These are phyloP conservation scores for Palaemon carinicauda DNA, from an alignment of 1,140 invertebrate species.

Conservation along the genomic window DNA sequence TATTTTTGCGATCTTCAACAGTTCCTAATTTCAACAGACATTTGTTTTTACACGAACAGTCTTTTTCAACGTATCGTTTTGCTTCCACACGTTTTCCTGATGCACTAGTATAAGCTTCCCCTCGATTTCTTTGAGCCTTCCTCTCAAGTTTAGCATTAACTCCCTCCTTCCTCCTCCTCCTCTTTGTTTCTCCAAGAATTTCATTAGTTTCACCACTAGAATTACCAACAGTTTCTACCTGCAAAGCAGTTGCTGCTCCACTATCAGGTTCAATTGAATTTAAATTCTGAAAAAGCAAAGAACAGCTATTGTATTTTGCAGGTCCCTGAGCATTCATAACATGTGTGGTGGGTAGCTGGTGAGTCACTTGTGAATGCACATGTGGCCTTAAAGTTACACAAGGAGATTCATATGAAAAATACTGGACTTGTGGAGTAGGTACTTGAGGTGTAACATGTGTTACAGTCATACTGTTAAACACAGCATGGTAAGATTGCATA, in stretches of 20 bases:
- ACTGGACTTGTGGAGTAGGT: slow-evolving; percentile 10
- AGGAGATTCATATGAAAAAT: slow-evolving; percentile 25
- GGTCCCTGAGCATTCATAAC: neutral
- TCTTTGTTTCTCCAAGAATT: neutral
- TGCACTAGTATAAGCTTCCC: slow-evolving; percentile 19
- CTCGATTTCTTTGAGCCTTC: slow-evolving; percentile 24
- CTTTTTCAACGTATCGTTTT: slow-evolving; percentile 19
- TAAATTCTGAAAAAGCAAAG: neutral
- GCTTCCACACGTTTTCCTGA: slow-evolving; percentile 17
- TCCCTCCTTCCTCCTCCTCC: neutral
- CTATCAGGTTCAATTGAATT: neutral
- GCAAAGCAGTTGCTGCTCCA: neutral
- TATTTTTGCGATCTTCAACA: slow-evolving; percentile 15
- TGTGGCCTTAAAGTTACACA: slow-evolving; percentile 6
- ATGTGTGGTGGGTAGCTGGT: neutral
- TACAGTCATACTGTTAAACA: slow-evolving; percentile 21
- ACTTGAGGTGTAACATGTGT: slow-evolving; percentile 10
- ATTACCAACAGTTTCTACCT: neutral
- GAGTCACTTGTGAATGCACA: neutral
- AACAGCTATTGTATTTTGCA: neutral
- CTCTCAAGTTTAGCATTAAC: slow-evolving; percentile 2
- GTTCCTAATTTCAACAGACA: slow-evolving; percentile 30
- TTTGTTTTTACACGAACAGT: slow-evolving; percentile 39
- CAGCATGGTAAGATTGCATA: slow-evolving; percentile 5
- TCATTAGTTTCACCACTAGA: neutral